Evolutionary conservation across 53 echinoderm and acorn worm genomes (phyloP), one percentile per base, ranked within the genome.

Genomic region (Antedon mediterranea): DNA sequence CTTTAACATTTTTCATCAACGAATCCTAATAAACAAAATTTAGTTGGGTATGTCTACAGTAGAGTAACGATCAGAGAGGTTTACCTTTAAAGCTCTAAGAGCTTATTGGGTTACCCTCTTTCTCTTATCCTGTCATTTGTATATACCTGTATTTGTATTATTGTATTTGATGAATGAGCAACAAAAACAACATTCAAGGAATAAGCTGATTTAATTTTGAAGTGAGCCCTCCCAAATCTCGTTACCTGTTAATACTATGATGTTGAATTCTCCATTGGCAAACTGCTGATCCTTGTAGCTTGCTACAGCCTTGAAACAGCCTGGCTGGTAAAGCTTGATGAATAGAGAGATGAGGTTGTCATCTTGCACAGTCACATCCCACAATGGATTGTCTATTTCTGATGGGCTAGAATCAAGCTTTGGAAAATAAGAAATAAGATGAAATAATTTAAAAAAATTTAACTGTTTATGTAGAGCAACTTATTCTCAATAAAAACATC

Each of bases 231-330:
- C n/a, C n/a, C n/a, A n/a, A n/a, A 32, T 32, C 15, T n/a, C 82
- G 91, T 89, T 28, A 91, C 97, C 87, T 78, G 75, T 88, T 18
- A 95, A 76, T 18, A 95, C 97, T 28, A 95, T 83, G 82, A 95
- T 86, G 77, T 84, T 95, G 31, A 95, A 95, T 28, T 87, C 91
- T 32, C 97, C 97, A 85, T 95, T 92, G 31, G 79, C 87, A 43
- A 95, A 79, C 31, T 79, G 83, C 0, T 76, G 77, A 9, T 81
- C 89, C 74, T 84, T 72, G 74, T 89, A 92, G 20, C 87, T 88
- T 11, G 87, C 89, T 28, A 73, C 42, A 14, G 97, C 97, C 73
- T 84, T 85, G 85, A 79, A 95, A 71, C 97, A 95, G 0, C 97
- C 97, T 0, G 81, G 74, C 29, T 79, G 28, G 18, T 91, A 85